phyloP scores from a whole-genome alignment of 2,113 vertebrate species.

The Solea solea region DNA sequence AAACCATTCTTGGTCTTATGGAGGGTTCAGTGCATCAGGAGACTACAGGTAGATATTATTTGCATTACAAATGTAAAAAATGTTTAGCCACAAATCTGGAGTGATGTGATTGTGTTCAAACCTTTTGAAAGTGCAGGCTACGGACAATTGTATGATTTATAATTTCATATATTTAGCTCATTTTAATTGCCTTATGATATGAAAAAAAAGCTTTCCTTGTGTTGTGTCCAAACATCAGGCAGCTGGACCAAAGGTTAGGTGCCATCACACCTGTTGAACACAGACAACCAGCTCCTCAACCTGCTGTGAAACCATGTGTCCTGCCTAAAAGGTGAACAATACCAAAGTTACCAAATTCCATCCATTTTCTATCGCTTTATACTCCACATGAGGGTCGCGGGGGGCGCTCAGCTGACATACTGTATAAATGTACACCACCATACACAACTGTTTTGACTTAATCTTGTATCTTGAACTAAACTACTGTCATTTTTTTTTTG shows the following conservation, averaged over 20 bases:
- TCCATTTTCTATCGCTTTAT: not conserved
- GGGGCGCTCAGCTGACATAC: too few relatives aligned
- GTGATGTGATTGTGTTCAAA: not conserved
- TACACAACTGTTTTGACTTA: too few relatives aligned
- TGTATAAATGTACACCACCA: not conserved
- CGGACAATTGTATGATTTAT: not conserved
- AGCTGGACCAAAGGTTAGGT: conserved; percentile 58
- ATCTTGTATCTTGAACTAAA: too few relatives aligned
- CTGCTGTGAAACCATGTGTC: conserved; percentile 70
- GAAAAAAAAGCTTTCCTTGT: not conserved
- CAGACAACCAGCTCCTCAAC: conserved; percentile 57
- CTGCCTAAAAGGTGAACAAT: conserved; percentile 69
- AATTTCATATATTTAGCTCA: not conserved
- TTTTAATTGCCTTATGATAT: not conserved
- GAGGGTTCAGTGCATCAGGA: conserved; percentile 54
- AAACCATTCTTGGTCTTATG: conserved; percentile 41
- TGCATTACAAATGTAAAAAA: not conserved
- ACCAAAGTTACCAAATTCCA: not conserved
- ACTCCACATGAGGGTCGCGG: too few relatives aligned
- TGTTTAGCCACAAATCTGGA: not conserved
- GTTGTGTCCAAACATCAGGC: conserved; percentile 22
- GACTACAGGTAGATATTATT: conserved; percentile 56
- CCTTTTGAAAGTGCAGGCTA: not conserved
- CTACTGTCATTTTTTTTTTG: too few relatives aligned
- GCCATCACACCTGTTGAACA: conserved; percentile 54